Percentiles rank a stretch among this genome's conserved stretches.
Conservation (phyloP, 2,113 vertebrate species). For the Lanius ludovicianus region DNA sequence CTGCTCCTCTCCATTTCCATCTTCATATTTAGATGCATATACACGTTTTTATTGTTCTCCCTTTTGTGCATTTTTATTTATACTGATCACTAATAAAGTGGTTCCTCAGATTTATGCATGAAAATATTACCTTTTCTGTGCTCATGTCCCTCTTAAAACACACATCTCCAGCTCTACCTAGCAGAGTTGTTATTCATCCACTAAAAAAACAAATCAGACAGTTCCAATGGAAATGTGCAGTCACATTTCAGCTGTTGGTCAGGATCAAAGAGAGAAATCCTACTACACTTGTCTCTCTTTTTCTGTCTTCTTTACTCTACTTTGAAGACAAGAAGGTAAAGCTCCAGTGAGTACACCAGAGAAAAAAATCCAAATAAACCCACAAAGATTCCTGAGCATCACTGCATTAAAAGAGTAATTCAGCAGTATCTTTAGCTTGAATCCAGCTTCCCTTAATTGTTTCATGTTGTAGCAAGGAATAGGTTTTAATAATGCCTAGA, state of each 20-base stretch:
- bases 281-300: not conserved
- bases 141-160: not conserved
- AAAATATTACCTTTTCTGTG: not conserved
- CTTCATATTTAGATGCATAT: not conserved
- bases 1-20: not conserved
- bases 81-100: not conserved
- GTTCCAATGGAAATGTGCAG: not conserved
- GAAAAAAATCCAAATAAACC: not conserved
- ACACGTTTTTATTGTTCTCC: not conserved
- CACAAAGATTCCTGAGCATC: not conserved
- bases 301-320: not conserved
- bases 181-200: not conserved
- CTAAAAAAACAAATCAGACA: not conserved
- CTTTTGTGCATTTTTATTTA: not conserved
- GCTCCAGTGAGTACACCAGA: not conserved
- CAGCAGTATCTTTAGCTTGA: not conserved
- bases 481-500: slow-evolving; percentile 13
- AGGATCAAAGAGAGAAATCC: not conserved
- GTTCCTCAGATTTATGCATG: not conserved
- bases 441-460: not conserved
- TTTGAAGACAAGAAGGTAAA: not conserved
- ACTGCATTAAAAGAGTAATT: not conserved
- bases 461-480: not conserved
- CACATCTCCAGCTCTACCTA: not conserved
- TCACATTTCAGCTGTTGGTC: not conserved